Evolutionary conservation across 1,140 invertebrate species (phyloP), one percentile per base, ranked within the genome.

Genomic region (Glomeris maerens): DNA sequence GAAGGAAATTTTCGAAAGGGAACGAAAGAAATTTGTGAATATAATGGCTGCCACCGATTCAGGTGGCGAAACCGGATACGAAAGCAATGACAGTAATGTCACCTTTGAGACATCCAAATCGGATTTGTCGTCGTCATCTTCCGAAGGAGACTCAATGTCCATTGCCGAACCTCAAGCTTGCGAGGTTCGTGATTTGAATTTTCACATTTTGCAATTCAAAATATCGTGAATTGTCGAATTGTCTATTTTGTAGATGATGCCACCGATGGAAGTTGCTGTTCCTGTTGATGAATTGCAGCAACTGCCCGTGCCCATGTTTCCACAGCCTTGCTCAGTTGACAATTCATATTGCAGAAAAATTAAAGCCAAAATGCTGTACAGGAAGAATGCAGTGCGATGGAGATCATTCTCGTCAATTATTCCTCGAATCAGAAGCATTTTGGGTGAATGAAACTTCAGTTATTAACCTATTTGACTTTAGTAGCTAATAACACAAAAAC

Each of bases 31-130:
- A n/a, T n/a, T n/a, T n/a, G n/a, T n/a, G n/a, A n/a, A n/a, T n/a
- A n/a, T n/a, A 57, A 70, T 70, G 65, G 63, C 65, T 26, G 65
- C 66, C 10, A 56, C 66, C 38, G 77, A 78, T 64, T 78, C 78
- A 7, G 78, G 77, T 47, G 75, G 78, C 2, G 78, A 79, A 52
- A 78, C 75, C 29, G 74, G 27, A 2, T 45, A 50, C 27, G 49
- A 50, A 50, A 27, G 75, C 45, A 78, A 75, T 59, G 75, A 78
- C 59, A 77, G 76, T 60, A 75, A 77, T 64, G 71, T 78, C 62
- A 74, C 74, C 69, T 69, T 59, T 29, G 48, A 49, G 42, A 46
- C 38, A 20, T 23, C 50, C 17, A 53, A 50, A 54, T 20, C 29
- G 7, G 22, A 53, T 31, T 26, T 21, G 49, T 21, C 47, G 44